A percentile compares a stretch with the other conserved stretches of the same genome.
Evolutionary conservation across 2,888 invertebrate genomes (phyloP).

Genomic region (Pterostichus niger): DNA sequence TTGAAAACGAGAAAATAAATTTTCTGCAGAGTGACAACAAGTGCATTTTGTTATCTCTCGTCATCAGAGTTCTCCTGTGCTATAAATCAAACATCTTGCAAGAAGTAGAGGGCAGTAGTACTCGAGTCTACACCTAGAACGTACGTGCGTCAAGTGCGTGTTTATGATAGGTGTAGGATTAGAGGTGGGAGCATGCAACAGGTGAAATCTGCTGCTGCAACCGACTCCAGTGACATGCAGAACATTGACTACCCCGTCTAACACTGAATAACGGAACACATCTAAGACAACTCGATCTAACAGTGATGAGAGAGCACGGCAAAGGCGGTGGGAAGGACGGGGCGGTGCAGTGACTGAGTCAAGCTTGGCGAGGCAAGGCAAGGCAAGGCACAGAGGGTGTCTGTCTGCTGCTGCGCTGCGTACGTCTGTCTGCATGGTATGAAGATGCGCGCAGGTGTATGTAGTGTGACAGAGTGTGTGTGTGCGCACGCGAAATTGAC

Average conservation of each 20-base stretch:
- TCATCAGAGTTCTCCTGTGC: slow-evolving; percentile 30
- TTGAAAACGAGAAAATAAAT: slow-evolving; percentile 29
- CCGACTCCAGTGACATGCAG: slow-evolving; percentile 19
- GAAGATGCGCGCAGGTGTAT: slow-evolving; percentile 57
- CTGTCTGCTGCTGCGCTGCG: slow-evolving; percentile 62
- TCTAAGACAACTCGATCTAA: slow-evolving; percentile 27
- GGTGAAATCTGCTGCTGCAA: background rate
- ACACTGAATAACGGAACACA: slow-evolving; percentile 47
- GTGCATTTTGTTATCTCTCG: slow-evolving; percentile 24
- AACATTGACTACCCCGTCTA: slow-evolving; percentile 38
- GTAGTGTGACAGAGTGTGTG: slow-evolving; percentile 29
- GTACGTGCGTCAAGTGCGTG: slow-evolving; percentile 44
- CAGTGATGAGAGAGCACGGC: slow-evolving; percentile 27
- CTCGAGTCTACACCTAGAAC: slow-evolving; percentile 24
- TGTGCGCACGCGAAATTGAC: slow-evolving; percentile 8
- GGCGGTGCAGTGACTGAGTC: slow-evolving; percentile 25
- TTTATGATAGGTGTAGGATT: slow-evolving; percentile 8
- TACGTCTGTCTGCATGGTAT: slow-evolving; percentile 62
- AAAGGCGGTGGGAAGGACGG: slow-evolving; percentile 22
- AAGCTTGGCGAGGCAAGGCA: background rate
- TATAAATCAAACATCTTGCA: slow-evolving; percentile 52
- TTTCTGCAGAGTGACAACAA: slow-evolving; percentile 7
- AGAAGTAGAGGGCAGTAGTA: slow-evolving; percentile 13
- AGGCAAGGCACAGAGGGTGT: slow-evolving; percentile 43
- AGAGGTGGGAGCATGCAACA: slow-evolving; percentile 30